Conservation (phyloP, 2,888 invertebrate genomes). For the Zele albiditarsus region DNA sequence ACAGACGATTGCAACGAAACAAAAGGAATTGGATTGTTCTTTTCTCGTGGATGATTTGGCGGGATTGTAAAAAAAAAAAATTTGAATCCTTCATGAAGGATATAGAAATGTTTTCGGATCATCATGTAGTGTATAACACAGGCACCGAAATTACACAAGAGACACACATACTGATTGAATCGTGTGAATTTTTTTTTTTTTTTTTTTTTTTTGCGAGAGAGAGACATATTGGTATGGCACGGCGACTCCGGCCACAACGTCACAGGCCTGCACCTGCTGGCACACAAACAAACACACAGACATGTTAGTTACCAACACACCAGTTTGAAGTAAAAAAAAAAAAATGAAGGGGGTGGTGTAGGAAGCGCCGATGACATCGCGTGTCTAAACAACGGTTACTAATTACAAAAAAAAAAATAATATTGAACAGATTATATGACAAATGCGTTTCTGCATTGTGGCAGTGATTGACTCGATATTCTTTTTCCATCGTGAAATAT, state of each 20-base stretch:
- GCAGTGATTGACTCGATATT: not conserved
- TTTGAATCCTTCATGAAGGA: not conserved
- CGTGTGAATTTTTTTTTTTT: slow-evolving; percentile 59
- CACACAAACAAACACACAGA: slow-evolving; percentile 73
- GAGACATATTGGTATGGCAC: slow-evolving; percentile 72
- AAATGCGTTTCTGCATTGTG: not conserved
- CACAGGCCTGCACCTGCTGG: slow-evolving; percentile 73
- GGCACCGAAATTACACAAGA: slow-evolving; percentile 60
- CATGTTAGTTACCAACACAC: slow-evolving; percentile 73
- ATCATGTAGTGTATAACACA: slow-evolving; percentile 44
- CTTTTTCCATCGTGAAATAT: not conserved
- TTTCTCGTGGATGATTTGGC: not conserved
- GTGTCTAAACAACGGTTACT: not conserved
- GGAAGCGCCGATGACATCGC: not conserved
- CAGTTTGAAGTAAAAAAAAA: slow-evolving; percentile 54
- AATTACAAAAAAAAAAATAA: not conserved
- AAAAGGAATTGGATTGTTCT: not conserved
- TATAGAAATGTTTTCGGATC: slow-evolving; percentile 3
- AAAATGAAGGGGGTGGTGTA: not conserved
- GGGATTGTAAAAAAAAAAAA: not conserved
- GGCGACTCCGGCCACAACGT: slow-evolving; percentile 71
- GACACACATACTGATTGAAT: slow-evolving; percentile 64
- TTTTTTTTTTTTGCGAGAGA: slow-evolving; percentile 60
- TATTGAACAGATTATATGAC: not conserved
- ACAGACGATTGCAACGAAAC: not conserved